phyloP scores from a whole-genome alignment of 1,140 invertebrate genomes.

The Harpegnathos saltator region DNA sequence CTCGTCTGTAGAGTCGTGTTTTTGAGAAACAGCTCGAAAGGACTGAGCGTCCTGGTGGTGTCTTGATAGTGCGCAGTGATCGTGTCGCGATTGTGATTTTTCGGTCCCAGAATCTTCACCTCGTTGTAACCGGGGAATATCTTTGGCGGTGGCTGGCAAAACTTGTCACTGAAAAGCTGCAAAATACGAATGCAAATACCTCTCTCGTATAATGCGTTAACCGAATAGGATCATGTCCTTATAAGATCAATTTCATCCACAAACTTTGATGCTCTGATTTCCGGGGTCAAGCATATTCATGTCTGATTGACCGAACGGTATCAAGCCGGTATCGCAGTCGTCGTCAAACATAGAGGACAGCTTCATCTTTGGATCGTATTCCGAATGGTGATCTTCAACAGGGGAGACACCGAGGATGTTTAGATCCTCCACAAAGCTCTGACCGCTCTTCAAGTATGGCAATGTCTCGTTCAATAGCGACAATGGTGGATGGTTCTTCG shows the following conservation, averaged over 20 bases:
- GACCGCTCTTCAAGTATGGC: constrained; percentile 74
- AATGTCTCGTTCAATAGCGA: constrained; percentile 71
- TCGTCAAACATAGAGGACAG: constrained; percentile 75
- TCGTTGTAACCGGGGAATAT: constrained; percentile 66
- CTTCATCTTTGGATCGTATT: constrained; percentile 75
- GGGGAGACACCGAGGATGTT: constrained; percentile 67
- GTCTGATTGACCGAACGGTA: constrained; percentile 68
- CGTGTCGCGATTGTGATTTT: constrained; percentile 68
- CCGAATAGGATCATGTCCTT: neutral
- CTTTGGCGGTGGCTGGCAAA: constrained; percentile 37
- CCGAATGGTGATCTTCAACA: constrained; percentile 69
- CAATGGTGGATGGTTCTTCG: constrained; percentile 70
- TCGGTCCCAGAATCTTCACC: constrained; percentile 76
- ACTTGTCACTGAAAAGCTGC: constrained; percentile 35
- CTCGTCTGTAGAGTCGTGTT: constrained; percentile 60
- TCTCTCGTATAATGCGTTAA: neutral
- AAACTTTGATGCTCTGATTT: constrained; percentile 58
- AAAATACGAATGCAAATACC: too few relatives aligned
- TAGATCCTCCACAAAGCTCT: constrained; percentile 73
- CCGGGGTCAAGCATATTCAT: constrained; percentile 69
- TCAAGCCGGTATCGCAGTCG: constrained; percentile 69
- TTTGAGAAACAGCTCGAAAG: constrained; percentile 77
- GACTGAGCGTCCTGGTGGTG: constrained; percentile 74
- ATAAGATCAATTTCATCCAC: constrained; percentile 2
- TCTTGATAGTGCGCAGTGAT: constrained; percentile 75